Evolutionary conservation across 2,888 invertebrate genomes (phyloP).

Genomic region (Eilema griseolum): DNA sequence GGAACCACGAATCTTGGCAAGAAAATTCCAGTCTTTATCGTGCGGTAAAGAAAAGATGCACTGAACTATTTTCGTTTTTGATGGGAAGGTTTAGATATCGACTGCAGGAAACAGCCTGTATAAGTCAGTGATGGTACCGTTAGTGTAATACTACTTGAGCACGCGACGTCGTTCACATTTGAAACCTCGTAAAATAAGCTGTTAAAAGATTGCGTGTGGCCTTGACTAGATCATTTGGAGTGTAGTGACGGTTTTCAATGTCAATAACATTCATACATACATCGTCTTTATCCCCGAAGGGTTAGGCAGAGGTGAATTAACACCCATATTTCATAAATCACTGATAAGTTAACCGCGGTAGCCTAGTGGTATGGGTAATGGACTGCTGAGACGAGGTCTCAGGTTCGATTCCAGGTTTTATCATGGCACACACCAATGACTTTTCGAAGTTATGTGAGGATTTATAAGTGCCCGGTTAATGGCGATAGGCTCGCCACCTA

Average conservation of each 20-base stretch:
- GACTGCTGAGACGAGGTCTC: no score
- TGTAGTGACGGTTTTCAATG: background rate
- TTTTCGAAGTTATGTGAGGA: no score
- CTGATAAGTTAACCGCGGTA: no score
- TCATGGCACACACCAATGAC: no score
- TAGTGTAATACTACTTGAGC: background rate
- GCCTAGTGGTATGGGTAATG: no score
- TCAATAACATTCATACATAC: no score
- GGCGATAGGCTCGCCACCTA: no score
- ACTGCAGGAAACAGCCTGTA: background rate
- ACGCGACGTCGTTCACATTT: background rate
- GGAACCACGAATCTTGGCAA: background rate
- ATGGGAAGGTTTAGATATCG: background rate
- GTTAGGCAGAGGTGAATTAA: no score
- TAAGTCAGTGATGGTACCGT: background rate
- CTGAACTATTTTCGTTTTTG: background rate
- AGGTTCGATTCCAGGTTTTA: no score
- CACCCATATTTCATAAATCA: no score
- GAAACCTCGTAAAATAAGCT: background rate
- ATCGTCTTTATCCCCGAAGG: no score
- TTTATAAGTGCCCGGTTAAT: no score
- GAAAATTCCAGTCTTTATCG: background rate
- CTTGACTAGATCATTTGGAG: background rate
- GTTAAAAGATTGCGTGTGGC: background rate
- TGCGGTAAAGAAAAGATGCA: background rate